Evolutionary conservation across 2,113 vertebrate species (phyloP).

Genomic region (Kryptolebias marmoratus): DNA sequence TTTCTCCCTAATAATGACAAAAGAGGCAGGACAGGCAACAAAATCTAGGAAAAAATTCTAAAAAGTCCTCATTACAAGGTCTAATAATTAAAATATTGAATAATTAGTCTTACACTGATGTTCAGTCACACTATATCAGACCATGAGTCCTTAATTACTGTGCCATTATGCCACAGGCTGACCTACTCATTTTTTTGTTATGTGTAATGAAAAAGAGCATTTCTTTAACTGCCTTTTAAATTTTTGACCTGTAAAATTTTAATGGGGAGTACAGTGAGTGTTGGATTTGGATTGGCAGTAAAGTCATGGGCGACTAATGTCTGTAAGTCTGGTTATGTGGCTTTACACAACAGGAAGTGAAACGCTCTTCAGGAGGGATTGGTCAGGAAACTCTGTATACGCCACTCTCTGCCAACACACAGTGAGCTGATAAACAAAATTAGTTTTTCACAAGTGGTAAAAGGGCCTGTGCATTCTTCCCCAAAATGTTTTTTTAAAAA

Average conservation of each 20-base stretch:
- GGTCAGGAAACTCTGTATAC: conserved; percentile 71
- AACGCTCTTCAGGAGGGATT: conserved; percentile 77
- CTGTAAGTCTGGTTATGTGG: conserved; percentile 92
- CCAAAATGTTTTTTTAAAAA: conserved; percentile 64
- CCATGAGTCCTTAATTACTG: conserved; percentile 94
- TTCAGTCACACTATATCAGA: conserved; percentile 97
- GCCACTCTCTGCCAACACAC: conserved; percentile 39
- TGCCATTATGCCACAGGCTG: conserved; percentile 90
- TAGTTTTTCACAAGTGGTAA: conserved; percentile 54
- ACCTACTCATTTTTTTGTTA: conserved; percentile 91
- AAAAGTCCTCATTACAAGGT: conserved; percentile 97
- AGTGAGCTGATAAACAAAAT: conserved; percentile 66
- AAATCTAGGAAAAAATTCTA: conserved; percentile 89
- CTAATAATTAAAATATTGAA: conserved; percentile 99
- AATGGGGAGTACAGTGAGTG: conserved; percentile 91
- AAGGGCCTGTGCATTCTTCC: conserved; percentile 58
- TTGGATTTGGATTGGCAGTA: conserved; percentile 91
- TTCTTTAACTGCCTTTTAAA: conserved; percentile 98
- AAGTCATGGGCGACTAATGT: conserved; percentile 91
- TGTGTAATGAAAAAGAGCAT: conserved; percentile 92
- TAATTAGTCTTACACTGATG: conserved; percentile 99
- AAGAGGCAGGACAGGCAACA: conserved; percentile 79
- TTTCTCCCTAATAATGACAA: conserved; percentile 85
- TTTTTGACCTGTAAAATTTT: conserved; percentile 99
- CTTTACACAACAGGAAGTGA: conserved; percentile 82